Evolutionary conservation across 1,140 invertebrate genomes (phyloP).

Genomic region (Orussus abietinus): DNA sequence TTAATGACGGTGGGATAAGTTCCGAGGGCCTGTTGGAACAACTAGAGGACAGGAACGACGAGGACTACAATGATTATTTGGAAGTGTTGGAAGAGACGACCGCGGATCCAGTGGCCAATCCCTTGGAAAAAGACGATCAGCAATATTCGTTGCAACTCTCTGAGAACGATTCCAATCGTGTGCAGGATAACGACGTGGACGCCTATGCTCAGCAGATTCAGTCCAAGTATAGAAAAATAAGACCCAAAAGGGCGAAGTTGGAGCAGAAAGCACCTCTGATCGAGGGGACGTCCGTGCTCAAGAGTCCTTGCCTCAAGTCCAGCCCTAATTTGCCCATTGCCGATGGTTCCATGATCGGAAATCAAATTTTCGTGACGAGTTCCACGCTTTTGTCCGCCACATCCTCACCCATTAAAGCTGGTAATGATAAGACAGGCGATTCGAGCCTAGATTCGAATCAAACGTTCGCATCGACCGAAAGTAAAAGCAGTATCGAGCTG

Average conservation of each 20-base stretch:
- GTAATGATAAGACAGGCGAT: no score
- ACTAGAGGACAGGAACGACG: slow-evolving; percentile 42
- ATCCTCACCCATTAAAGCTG: slow-evolving; percentile 1
- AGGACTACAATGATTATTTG: slow-evolving; percentile 47
- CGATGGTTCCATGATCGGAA: no score
- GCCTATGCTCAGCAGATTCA: slow-evolving; percentile 37
- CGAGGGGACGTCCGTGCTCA: no score
- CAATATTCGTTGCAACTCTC: not conserved
- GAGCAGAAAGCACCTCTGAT: no score
- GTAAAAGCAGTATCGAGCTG: slow-evolving; percentile 39
- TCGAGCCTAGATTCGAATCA: no score
- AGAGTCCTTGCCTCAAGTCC: slow-evolving; percentile 11
- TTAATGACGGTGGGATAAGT: slow-evolving; percentile 34
- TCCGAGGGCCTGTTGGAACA: slow-evolving; percentile 44
- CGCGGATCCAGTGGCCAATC: slow-evolving; percentile 23
- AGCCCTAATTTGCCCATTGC: no score
- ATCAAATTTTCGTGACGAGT: no score
- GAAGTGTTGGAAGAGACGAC: slow-evolving; percentile 38
- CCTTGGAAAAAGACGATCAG: slow-evolving; percentile 15
- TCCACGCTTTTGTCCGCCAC: no score
- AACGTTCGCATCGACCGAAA: no score
- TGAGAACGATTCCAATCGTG: slow-evolving; percentile 9
- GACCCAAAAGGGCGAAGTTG: slow-evolving; percentile 29
- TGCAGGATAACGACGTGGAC: slow-evolving; percentile 22
- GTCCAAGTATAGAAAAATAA: slow-evolving; percentile 42